A percentile compares a stretch with the other conserved stretches of the same genome.
These are phyloP conservation scores for Procambarus virginalis DNA, from an alignment of 1,140 invertebrate genomes.

Conservation along the genomic window DNA sequence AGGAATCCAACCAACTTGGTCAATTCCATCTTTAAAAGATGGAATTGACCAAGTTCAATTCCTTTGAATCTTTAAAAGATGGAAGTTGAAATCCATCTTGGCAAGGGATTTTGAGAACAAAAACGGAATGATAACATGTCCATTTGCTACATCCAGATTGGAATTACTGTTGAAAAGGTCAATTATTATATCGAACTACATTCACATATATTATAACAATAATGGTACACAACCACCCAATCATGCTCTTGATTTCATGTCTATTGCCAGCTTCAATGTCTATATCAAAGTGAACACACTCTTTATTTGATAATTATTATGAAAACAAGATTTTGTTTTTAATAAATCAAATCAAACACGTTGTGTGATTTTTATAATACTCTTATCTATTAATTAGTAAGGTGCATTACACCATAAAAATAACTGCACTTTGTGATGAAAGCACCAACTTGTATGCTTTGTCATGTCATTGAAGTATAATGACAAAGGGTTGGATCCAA, in stretches of 20 bases:
- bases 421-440: too few species aligned
- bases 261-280: not conserved
- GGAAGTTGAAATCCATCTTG: not conserved
- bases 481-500: too few species aligned
- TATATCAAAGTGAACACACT: not conserved
- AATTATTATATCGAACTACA: not conserved
- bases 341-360: too few species aligned
- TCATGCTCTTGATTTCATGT: not conserved
- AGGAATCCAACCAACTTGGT: not conserved
- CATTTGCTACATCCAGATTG: conserved; percentile 27
- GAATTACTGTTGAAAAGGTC: conserved; percentile 36
- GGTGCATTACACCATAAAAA: too few species aligned
- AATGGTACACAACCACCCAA: too few species aligned
- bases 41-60: too few species aligned
- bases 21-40: not conserved
- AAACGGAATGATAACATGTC: conserved; percentile 22
- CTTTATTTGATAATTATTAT: too few species aligned
- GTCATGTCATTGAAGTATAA: too few species aligned
- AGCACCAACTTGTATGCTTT: too few species aligned
- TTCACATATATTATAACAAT: not conserved
- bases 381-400: too few species aligned
- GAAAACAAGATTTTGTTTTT: too few species aligned
- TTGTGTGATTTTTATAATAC: too few species aligned
- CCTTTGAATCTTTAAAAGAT: not conserved
- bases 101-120: conserved; percentile 7